Evolutionary conservation across 2,797 vertebrate genomes (phyloP).

Genomic region (Vireo griseus): DNA sequence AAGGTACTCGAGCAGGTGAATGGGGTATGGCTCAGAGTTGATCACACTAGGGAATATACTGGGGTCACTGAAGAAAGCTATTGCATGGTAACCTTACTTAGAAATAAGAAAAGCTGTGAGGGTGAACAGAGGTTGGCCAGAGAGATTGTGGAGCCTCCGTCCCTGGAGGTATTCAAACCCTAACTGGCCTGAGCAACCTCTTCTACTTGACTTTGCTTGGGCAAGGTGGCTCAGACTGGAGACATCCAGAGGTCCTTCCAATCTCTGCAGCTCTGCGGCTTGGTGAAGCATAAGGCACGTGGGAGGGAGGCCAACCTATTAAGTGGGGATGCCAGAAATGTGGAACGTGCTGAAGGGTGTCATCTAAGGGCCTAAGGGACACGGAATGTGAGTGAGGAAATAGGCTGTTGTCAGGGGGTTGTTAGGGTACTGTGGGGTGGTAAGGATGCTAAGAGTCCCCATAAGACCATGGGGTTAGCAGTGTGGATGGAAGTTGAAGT

Average conservation of each 20-base stretch:
- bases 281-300: not conserved
- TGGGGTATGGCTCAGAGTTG: not conserved
- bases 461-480: not conserved
- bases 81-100: not conserved
- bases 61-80: not conserved
- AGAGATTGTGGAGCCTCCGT: not conserved
- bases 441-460: not conserved
- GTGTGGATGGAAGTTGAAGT: not conserved
- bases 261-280: not conserved
- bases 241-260: not conserved
- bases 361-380: not conserved
- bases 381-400: not conserved
- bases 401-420: not conserved
- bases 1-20: not conserved
- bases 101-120: not conserved
- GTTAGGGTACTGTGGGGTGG: not conserved
- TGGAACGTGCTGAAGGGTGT: not conserved
- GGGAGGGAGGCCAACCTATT: not conserved
- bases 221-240: not conserved
- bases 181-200: not conserved
- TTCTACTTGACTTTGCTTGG: not conserved
- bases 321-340: fast-evolving
- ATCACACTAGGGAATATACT: fast-evolving
- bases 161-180: not conserved
- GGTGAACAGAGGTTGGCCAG: not conserved